These are phyloP conservation scores for Gnathonemus echidnorhynchus DNA, from an alignment of 2,113 vertebrate species.

Conservation along the genomic window DNA sequence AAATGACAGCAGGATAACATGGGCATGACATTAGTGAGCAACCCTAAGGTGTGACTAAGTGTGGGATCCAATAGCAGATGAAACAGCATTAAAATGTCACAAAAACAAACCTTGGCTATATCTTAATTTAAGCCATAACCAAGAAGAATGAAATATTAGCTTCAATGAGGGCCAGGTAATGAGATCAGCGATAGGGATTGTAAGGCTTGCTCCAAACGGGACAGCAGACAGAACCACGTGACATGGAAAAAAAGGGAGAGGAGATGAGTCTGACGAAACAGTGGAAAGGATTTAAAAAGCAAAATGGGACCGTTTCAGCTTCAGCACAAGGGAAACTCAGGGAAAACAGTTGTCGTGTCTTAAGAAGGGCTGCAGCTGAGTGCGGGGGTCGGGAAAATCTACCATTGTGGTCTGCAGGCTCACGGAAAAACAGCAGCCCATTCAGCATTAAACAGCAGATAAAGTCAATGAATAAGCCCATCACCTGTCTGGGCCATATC, in stretches of 20 bases:
- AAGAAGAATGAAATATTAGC: neutral
- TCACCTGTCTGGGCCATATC: neutral
- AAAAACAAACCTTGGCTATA: neutral
- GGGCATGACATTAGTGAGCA: neutral
- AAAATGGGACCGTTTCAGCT: neutral
- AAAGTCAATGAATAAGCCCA: neutral
- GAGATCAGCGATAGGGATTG: neutral
- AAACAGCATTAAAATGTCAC: neutral
- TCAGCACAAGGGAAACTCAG: neutral
- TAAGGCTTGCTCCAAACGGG: neutral
- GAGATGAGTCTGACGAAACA: neutral
- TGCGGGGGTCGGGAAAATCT: neutral
- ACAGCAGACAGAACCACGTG: neutral
- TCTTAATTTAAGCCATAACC: neutral
- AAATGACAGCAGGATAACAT: neutral
- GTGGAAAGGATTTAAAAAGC: neutral
- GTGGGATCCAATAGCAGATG: neutral
- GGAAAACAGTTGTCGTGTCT: neutral
- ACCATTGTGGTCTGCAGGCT: neutral
- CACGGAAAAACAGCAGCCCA: neutral
- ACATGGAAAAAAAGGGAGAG: neutral
- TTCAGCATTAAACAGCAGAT: neutral
- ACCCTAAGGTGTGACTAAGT: neutral
- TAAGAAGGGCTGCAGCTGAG: neutral
- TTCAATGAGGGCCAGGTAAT: neutral